Base-by-base conservation (phyloP, 1,140 invertebrate species). In the Anadara kagoshimensis region DNA sequence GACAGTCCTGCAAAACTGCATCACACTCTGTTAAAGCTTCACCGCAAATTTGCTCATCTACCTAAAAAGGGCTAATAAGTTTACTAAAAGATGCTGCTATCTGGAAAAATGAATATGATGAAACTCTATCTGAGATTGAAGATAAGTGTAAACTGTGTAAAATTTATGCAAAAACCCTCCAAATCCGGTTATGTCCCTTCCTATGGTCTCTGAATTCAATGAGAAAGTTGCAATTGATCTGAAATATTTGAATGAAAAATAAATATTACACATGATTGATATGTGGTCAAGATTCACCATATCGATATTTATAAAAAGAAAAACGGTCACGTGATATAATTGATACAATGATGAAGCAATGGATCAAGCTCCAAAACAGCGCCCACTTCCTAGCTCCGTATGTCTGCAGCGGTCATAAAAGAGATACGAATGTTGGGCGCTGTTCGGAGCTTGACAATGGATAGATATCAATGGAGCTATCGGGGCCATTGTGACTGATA, bases 221-320 rank as follows among this genome's bases (percentile, higher is more conserved):
- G 72, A 78, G 61, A 75, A 70, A 49, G 18, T 11, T 18, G 64
- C 69, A 43, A 77, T 73, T 64, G 75, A 77, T 51, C 61, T 73
- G 44, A 77, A 73, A 59, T 59, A 73, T 45, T 67, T 58, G 47
- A 68, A 26, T 67, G 22, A 56, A 63, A n/a, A 61, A 67, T 61
- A 47, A 11, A 36, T 49, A 24, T 62, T 79, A 49, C 71, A 79
- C 41, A 73, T 79, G 66, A 79, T 70, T 64, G 78, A 79, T 59
- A 79, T 73, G 69, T 73, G 69, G 69, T 75, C 73, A 20, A 67
- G 65, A 61, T 76, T 72, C 58, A 76, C 73, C 44, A 29, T 73
- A 20, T 71, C 67, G 1, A 57, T 73, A 41, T 70, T 76, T 36
- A 66, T 71, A 12, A 57, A 56, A 44, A 54, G 62, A n/a, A 56